These are phyloP conservation scores for Brotula barbata DNA, from an alignment of 2,797 vertebrate species.

Conservation along the genomic window DNA sequence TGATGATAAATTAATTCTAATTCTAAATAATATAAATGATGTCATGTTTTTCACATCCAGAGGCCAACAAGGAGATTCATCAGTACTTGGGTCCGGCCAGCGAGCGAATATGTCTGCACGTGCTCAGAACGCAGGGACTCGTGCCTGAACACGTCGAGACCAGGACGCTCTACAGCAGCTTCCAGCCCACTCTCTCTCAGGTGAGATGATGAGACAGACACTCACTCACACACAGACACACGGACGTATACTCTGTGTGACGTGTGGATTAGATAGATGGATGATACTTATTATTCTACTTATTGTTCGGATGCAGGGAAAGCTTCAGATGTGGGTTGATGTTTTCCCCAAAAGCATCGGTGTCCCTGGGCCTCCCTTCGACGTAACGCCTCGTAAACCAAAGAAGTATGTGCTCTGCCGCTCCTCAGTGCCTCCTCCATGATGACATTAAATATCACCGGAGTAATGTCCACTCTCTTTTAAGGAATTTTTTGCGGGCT, in stretches of 20 bases:
- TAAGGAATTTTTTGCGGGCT: slow-evolving; percentile 85
- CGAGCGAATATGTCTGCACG: slow-evolving; percentile 89
- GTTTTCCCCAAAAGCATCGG: slow-evolving; percentile 93
- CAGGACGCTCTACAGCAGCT: slow-evolving; percentile 90
- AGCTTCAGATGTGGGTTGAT: slow-evolving; percentile 98
- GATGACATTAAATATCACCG: too few relatives aligned
- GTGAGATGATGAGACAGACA: slow-evolving; percentile 68
- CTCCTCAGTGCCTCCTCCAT: too few relatives aligned
- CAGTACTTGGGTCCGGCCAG: slow-evolving; percentile 86
- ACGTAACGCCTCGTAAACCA: slow-evolving; percentile 90
- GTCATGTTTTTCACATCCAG: too few relatives aligned
- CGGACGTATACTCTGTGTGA: too few relatives aligned
- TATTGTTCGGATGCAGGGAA: slow-evolving; percentile 82
- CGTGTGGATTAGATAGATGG: too few relatives aligned
- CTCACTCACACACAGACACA: too few relatives aligned
- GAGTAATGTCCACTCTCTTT: neutral
- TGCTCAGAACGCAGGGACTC: slow-evolving; percentile 87
- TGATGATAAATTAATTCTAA: too few relatives aligned
- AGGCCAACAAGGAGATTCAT: slow-evolving; percentile 85
- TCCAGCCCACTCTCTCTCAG: slow-evolving; percentile 94
- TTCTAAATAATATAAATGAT: too few relatives aligned
- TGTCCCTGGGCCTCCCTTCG: slow-evolving; percentile 87
- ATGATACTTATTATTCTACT: neutral
- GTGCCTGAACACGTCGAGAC: slow-evolving; percentile 96
- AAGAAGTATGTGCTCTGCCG: slow-evolving; percentile 93